Base-by-base conservation (phyloP, 2,888 invertebrate species). In the Auanema freiburgensis region DNA sequence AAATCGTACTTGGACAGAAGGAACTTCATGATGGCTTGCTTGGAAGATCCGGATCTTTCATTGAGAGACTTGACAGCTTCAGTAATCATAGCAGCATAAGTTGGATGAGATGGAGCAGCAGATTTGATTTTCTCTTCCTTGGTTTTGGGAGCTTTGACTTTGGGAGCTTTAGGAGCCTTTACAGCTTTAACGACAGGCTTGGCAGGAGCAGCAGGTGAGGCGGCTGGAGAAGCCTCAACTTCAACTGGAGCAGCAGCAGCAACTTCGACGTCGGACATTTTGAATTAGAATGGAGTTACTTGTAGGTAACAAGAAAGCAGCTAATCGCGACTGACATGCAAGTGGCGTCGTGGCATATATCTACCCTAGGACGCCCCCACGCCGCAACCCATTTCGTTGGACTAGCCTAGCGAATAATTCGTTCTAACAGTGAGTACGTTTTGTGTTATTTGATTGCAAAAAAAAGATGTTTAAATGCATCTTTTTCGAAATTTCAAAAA, bases 1-100 rank as follows among this genome's bases (percentile, higher is more conserved):
- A 86, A 84, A 49, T 83, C 84, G 82, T 81, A 85, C 78, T 85
- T 80, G 41, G 79, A 74, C 43, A 80, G 58, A 58, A 86, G 84
- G 78, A 85, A 85, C 66, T 86, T 85, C 58, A 85, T 74, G 63
- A 86, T 84, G 41, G 86, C 86, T 66, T 85, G 84, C 55, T 85
- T 78, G 2, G 85, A 85, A 18, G 85, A 85, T 6, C 86, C 86
- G 44, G 81, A 81, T 42, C 84, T 76, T 59, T 86, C 85, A 69
- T 85, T 86, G 65, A 86, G 72, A 25, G 77, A 71, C 18, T 66
- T 71, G 62, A 86, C 74, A 24, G 85, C 85, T 16, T 80, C 79
- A 50, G 78, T 77, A 57, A 85, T 81, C 86, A 86, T 86, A 41
- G 84, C 84, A 12, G 78, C 69, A 71, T 85, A 86, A 41, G 72